Evolutionary conservation across 2,113 vertebrate species (phyloP).

Genomic region (Hemicordylus capensis): DNA sequence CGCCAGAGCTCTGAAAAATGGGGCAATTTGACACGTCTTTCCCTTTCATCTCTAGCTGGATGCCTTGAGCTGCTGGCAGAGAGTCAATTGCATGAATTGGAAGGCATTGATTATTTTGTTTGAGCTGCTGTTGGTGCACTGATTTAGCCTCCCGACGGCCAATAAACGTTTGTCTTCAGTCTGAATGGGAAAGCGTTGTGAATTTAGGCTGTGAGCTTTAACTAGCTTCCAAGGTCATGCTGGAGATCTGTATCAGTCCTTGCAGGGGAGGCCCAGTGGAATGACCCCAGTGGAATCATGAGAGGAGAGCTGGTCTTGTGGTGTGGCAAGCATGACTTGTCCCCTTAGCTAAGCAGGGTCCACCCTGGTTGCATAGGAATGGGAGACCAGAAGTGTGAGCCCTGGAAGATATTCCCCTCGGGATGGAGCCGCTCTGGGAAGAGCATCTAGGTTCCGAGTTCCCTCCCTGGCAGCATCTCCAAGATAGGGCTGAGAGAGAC

Average conservation of each 20-base stretch:
- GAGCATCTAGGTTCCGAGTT: no score
- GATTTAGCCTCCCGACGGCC: conserved; percentile 51
- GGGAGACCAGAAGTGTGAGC: no score
- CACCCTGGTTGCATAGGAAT: no score
- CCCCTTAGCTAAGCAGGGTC: no score
- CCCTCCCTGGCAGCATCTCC: no score
- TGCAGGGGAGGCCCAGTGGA: neutral
- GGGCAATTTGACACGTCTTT: conserved; percentile 33
- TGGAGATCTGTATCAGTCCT: neutral
- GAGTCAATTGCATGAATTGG: conserved; percentile 66
- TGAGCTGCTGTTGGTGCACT: conserved; percentile 46
- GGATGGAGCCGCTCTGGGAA: no score
- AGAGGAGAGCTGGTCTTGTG: no score
- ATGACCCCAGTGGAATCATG: neutral
- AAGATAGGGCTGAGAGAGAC: no score
- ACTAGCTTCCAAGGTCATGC: neutral
- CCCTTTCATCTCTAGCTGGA: conserved; percentile 46
- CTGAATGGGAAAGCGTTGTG: conserved; percentile 39
- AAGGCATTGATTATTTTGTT: conserved; percentile 63
- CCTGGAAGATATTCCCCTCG: no score
- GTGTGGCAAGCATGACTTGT: no score
- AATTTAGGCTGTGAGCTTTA: neutral
- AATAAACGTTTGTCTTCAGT: conserved; percentile 31
- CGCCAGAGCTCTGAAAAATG: conserved; percentile 37
- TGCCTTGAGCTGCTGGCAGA: conserved; percentile 48